Conservation (phyloP, 1,140 invertebrate genomes). For the Ridgeia piscesae region DNA sequence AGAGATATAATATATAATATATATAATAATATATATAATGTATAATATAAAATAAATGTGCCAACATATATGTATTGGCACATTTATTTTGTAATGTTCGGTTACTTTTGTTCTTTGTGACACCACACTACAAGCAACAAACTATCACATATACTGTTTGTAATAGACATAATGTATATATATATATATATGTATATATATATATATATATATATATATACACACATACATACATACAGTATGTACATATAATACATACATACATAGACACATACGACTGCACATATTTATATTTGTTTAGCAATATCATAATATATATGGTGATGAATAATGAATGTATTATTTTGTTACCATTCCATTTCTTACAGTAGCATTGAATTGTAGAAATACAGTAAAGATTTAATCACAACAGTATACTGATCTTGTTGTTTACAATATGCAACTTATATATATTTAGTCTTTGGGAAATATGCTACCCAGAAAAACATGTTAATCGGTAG, state of each 20-base stretch:
- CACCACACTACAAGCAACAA: too few species aligned
- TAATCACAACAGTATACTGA: not conserved
- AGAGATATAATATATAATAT: too few species aligned
- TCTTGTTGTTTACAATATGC: not conserved
- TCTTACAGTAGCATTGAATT: not conserved
- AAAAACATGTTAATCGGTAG: not conserved
- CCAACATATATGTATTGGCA: too few species aligned
- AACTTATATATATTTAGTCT: not conserved
- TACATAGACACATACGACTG: not conserved
- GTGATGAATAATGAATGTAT: not conserved
- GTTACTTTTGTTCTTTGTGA: too few species aligned
- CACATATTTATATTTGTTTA: not conserved
- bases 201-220: not conserved
- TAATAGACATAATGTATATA: too few species aligned
- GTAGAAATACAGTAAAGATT: not conserved
- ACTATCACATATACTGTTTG: too few species aligned
- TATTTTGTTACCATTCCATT: not conserved
- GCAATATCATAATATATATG: not conserved
- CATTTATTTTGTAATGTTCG: too few species aligned
- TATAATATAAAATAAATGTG: too few species aligned
- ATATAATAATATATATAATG: too few species aligned
- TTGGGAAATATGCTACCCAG: not conserved
- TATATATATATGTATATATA: not conserved
- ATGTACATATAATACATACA: too few species aligned
- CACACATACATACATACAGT: too few species aligned